A percentile compares a stretch with the other conserved stretches of the same genome.
phyloP scores from a whole-genome alignment of 2,888 invertebrate species.

The Platycheirus albimanus region DNA sequence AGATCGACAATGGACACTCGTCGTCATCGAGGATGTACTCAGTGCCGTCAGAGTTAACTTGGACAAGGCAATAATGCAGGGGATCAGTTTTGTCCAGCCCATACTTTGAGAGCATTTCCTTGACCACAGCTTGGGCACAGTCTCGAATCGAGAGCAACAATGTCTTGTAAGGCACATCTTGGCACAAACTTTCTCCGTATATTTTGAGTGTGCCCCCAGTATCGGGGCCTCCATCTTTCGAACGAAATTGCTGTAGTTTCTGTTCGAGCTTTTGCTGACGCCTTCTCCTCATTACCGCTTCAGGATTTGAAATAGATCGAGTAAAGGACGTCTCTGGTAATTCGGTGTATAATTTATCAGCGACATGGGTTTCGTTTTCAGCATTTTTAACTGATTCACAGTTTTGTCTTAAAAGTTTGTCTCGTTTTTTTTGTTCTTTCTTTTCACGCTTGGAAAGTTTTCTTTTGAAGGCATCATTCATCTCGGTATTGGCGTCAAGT shows the following conservation, averaged over 20 bases:
- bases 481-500: conserved; percentile 88
- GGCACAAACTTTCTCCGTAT: conserved; percentile 97
- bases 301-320: conserved; percentile 99
- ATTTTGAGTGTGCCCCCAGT: conserved; percentile 96
- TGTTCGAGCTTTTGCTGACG: conserved; percentile 98
- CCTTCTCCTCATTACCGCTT: conserved; percentile 98
- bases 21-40: conserved; percentile 98
- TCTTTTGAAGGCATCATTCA: conserved; percentile 94
- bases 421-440: conserved; percentile 98
- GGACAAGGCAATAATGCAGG: conserved; percentile 95
- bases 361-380: conserved; percentile 89
- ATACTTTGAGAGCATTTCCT: conserved; percentile 98
- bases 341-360: conserved; percentile 97
- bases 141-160: conserved; percentile 96
- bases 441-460: conserved; percentile 98
- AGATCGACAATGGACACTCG: conserved; percentile 97
- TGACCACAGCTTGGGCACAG: conserved; percentile 94
- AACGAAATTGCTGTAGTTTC: conserved; percentile 97
- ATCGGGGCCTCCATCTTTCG: conserved; percentile 97
- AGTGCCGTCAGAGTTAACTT: conserved; percentile 90
- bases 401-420: conserved; percentile 91
- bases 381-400: conserved; percentile 83
- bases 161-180: conserved; percentile 99
- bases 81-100: conserved; percentile 95
- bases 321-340: conserved; percentile 99